A percentile compares a stretch with the other conserved stretches of the same genome.
phyloP scores from a whole-genome alignment of 2,113 vertebrate species.

The Stictonetta naevosa region DNA sequence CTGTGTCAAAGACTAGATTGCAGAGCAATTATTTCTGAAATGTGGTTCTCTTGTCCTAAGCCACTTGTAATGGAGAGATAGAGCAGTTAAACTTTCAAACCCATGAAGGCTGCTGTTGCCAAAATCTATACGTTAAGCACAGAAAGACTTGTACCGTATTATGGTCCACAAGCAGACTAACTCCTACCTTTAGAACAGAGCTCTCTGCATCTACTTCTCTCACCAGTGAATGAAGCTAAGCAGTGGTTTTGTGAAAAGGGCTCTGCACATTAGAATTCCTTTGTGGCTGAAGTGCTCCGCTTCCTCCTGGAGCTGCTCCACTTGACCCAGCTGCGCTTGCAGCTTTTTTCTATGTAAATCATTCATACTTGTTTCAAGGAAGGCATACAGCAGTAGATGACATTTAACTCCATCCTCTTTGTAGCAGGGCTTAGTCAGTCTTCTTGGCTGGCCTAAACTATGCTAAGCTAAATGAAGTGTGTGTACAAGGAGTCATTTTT shows the following conservation, averaged over 20 bases:
- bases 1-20: neutral
- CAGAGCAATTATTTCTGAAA: neutral
- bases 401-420: neutral
- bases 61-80: neutral
- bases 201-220: neutral
- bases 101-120: neutral
- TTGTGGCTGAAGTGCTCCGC: neutral
- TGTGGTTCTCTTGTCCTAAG: neutral
- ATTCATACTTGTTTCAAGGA: constrained; percentile 28
- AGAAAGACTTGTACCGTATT: neutral
- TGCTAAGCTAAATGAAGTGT: neutral
- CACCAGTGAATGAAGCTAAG: neutral
- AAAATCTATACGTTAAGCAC: neutral
- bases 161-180: neutral
- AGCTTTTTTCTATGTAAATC: neutral
- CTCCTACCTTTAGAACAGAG: neutral
- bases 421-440: neutral
- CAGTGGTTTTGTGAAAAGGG: neutral
- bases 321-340: constrained; percentile 30
- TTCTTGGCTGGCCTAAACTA: neutral
- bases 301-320: constrained; percentile 50
- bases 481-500: neutral
- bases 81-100: neutral
- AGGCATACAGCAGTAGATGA: neutral
- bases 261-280: neutral